A percentile compares a stretch with the other conserved stretches of the same genome.
These are phyloP conservation scores for Cathartes aura DNA, from an alignment of 2,113 vertebrate species.

Conservation along the genomic window DNA sequence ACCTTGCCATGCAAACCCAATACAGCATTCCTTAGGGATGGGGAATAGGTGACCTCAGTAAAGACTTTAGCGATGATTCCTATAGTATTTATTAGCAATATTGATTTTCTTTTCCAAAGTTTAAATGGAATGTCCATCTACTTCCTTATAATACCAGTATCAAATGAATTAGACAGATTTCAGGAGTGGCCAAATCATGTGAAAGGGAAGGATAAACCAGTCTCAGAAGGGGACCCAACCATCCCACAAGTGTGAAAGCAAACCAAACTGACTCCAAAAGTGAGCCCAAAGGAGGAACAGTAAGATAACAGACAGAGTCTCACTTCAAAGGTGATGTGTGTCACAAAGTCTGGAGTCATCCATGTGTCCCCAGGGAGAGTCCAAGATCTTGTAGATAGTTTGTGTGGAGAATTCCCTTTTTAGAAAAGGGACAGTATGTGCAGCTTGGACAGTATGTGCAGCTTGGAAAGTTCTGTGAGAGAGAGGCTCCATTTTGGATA, in stretches of 20 bases:
- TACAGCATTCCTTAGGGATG: not conserved
- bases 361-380: not conserved
- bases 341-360: not conserved
- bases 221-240: not conserved
- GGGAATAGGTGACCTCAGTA: not conserved
- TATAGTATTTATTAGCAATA: not conserved
- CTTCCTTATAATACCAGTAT: not conserved
- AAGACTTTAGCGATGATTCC: not conserved
- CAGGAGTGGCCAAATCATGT: not conserved
- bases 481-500: not conserved
- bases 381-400: not conserved
- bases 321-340: not conserved
- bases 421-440: not conserved
- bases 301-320: not conserved
- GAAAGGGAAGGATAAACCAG: not conserved
- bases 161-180: not conserved
- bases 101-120: not conserved
- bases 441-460: not conserved
- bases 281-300: not conserved
- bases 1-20: too few relatives aligned
- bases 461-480: not conserved
- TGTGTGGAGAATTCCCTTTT: not conserved
- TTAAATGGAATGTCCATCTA: not conserved
- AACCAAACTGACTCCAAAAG: not conserved
- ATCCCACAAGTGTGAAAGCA: not conserved